A percentile compares a stretch with the other conserved stretches of the same genome.
Conservation (phyloP, 1,140 invertebrate genomes). For the Pseudomyrmex concolor region DNA sequence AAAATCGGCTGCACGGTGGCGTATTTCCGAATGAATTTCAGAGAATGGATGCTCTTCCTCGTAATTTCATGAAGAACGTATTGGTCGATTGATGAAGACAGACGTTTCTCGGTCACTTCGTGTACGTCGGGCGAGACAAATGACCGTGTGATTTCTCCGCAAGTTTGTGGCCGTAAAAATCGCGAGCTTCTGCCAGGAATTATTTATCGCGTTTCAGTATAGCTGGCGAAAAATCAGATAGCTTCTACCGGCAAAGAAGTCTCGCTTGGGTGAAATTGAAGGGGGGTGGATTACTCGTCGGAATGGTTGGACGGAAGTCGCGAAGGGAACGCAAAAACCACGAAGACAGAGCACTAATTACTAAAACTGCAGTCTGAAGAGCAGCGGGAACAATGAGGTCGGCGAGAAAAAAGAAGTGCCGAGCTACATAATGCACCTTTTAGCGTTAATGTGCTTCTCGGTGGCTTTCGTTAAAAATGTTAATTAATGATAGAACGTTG, state of each 20-base stretch:
- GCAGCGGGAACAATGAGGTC: constrained; percentile 45
- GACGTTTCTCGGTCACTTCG: neutral
- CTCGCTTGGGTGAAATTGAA: neutral
- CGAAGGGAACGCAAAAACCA: neutral
- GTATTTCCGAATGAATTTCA: constrained; percentile 38
- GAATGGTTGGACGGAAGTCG: neutral
- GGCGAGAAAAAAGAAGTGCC: constrained; percentile 21
- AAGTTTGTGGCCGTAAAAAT: constrained; percentile 26
- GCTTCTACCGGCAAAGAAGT: constrained; percentile 33
- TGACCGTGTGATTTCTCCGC: constrained; percentile 49
- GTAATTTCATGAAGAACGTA: constrained; percentile 53
- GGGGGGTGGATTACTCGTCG: constrained; percentile 24
- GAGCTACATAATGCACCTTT: constrained; percentile 3
- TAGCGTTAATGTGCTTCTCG: constrained; percentile 21
- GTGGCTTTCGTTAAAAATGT: constrained; percentile 17
- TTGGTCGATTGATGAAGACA: constrained; percentile 8
- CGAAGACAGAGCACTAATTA: constrained; percentile 61
- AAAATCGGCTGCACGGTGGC: neutral
- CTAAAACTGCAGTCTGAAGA: constrained; percentile 48
- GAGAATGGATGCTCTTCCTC: constrained; percentile 36
- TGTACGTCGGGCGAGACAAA: constrained; percentile 28
- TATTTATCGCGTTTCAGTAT: constrained; percentile 69
- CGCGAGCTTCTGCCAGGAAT: constrained; percentile 67
- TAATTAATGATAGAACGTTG: constrained; percentile 8
- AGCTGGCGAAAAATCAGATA: constrained; percentile 58